phyloP scores from a whole-genome alignment of 30 jellyfish, hydroid and myxozoan genomes.

The Morbakka virulenta region DNA sequence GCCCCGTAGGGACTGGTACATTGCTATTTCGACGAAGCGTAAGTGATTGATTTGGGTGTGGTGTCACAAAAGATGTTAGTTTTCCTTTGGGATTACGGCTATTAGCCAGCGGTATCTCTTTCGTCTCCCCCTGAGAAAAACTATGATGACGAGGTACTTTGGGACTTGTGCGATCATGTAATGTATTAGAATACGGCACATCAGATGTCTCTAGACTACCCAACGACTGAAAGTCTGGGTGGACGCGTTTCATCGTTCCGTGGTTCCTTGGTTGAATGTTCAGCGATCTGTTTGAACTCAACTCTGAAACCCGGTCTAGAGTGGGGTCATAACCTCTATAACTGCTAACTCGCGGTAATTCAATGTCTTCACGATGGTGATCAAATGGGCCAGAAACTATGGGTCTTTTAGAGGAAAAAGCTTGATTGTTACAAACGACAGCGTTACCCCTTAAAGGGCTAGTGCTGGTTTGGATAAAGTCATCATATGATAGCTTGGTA shows the following conservation, averaged over 20 bases:
- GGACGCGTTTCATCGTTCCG: background rate
- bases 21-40: background rate
- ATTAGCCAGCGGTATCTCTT: background rate
- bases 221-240: background rate
- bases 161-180: background rate
- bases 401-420: too few relatives aligned
- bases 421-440: background rate
- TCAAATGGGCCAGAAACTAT: background rate
- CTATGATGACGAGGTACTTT: background rate
- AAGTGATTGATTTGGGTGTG: background rate
- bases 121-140: background rate
- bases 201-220: background rate
- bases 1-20: background rate
- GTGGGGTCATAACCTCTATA: background rate
- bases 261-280: background rate
- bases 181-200: background rate
- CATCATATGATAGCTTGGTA: background rate
- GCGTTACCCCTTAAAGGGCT: background rate
- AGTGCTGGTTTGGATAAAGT: background rate
- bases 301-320: background rate
- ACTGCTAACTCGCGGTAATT: background rate
- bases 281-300: background rate
- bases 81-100: background rate
- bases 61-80: background rate
- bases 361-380: background rate